These are phyloP conservation scores for Phaethornis superciliosus DNA, from an alignment of 2,113 vertebrate species.

Conservation along the genomic window DNA sequence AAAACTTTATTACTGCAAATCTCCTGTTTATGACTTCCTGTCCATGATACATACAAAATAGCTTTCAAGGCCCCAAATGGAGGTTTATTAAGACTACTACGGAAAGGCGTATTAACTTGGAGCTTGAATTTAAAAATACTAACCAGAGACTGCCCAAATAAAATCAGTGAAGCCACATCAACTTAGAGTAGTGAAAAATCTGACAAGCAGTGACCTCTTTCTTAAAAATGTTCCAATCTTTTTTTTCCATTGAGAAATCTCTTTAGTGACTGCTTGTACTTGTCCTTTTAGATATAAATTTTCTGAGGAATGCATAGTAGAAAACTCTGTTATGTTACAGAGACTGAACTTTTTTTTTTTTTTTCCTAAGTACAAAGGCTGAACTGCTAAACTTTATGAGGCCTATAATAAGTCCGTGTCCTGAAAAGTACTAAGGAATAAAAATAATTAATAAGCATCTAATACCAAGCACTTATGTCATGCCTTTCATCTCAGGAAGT, in stretches of 20 bases:
- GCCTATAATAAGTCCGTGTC: neutral
- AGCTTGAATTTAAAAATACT: neutral
- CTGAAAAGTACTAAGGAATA: constrained; percentile 31
- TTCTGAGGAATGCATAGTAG: neutral
- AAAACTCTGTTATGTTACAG: neutral
- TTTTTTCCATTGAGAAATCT: neutral
- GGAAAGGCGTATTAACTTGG: neutral
- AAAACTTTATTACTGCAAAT: neutral
- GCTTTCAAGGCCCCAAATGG: neutral
- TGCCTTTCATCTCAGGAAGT: constrained; percentile 61
- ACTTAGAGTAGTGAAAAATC: neutral
- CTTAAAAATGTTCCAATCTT: neutral
- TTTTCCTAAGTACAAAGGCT: neutral
- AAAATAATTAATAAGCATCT: constrained; percentile 49
- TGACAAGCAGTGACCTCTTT: neutral
- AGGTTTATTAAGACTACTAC: neutral
- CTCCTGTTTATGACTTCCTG: neutral
- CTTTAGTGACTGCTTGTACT: neutral
- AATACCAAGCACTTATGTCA: constrained; percentile 43
- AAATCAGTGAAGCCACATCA: neutral
- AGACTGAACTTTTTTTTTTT: neutral
- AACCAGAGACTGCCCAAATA: neutral
- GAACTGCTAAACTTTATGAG: constrained; percentile 36
- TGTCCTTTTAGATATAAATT: neutral
- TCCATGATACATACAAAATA: neutral